Conservation (phyloP, 2,113 vertebrate species). For the Lophura nycthemera region DNA sequence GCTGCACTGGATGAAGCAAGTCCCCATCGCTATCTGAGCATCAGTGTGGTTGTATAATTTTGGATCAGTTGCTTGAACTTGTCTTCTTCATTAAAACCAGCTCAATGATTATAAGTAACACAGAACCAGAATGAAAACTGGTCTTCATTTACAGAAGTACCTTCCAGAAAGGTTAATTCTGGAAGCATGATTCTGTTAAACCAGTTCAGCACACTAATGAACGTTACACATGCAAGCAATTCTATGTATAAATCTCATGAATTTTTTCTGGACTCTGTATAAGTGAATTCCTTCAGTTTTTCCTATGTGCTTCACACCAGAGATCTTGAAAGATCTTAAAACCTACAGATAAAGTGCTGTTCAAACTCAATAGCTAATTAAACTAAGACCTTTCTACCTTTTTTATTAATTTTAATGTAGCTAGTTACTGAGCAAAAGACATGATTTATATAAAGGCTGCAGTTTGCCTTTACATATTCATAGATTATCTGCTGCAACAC, state of each 20-base stretch:
- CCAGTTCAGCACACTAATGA: background rate
- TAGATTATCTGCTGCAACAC: background rate
- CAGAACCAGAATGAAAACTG: background rate
- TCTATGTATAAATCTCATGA: background rate
- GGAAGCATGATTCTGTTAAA: background rate
- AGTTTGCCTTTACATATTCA: background rate
- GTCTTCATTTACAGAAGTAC: background rate
- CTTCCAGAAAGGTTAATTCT: background rate
- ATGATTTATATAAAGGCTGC: conserved; percentile 1
- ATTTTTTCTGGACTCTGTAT: background rate
- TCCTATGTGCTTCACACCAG: background rate
- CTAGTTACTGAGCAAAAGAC: background rate
- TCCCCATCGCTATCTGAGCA: background rate
- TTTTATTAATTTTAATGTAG: conserved; percentile 48
- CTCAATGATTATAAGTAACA: background rate
- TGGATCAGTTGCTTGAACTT: background rate
- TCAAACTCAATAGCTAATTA: background rate
- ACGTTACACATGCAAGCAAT: background rate
- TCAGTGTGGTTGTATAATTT: background rate
- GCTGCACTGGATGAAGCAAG: background rate
- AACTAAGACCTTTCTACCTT: conserved; percentile 16
- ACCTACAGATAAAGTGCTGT: conserved; percentile 4
- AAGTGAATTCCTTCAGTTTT: background rate
- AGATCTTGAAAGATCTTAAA: background rate
- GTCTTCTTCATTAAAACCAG: background rate